Evolutionary conservation across 2,888 invertebrate species (phyloP), one percentile per base, ranked within the genome.

Genomic region (Eupithecia centaureata): DNA sequence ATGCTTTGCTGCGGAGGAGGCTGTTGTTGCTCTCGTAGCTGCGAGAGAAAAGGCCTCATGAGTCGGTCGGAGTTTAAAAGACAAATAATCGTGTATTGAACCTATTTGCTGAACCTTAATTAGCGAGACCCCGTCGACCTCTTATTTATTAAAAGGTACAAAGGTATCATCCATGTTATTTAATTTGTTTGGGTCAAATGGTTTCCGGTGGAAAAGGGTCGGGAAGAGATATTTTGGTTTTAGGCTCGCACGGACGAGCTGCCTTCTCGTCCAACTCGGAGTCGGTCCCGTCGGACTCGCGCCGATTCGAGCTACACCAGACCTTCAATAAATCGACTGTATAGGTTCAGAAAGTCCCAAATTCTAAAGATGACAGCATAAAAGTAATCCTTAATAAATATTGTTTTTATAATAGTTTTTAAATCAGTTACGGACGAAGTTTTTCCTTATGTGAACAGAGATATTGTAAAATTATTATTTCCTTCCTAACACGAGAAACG

Each of bases 171-270:
- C 61, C 69, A 38, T 61, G 63, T 60, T 69, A 70, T 75, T 75
- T 75, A 75, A 73, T 75, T 75, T 72, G 73, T 75, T 73, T 73
- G 73, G 74, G 73, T 75, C 72, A 70, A 75, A 73, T 75, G 72
- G 72, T 73, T 72, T 72, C 72, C 70, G 69, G 68, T 63, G 65
- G 61, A 57, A 57, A 67, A 70, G 67, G 73, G 71, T 68, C 56
- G 61, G 63, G n/a, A 67, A 51, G 67, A 68, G 72, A 72, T 70
- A 70, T 72, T 71, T 52, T 59, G 64, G 69, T 32, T 56, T 54
- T n/a, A 47, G 22, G 22, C 47, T 47, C 47, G 22, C 22, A 22
- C 22, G 47, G 22, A 47, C 47, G 47, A 22, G 3, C 22, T 22
- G 47, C 18, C 47, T 18, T 22, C 10, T 42, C 42, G 3, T 47